Conservation (phyloP, 2,797 vertebrate genomes). For the Chromis chromis region DNA sequence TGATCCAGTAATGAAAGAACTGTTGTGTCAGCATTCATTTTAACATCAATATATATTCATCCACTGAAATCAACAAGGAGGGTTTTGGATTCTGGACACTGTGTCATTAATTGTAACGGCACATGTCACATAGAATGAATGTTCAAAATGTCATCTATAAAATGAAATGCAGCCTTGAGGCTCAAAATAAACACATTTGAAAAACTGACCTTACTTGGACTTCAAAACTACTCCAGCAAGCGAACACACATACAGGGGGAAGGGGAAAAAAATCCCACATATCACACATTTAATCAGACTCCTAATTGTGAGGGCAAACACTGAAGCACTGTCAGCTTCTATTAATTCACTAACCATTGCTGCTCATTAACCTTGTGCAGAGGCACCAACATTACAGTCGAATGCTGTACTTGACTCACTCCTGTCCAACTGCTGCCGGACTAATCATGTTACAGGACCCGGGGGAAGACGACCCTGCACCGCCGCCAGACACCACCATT, state of each 20-base stretch:
- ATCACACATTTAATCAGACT: constrained; percentile 38
- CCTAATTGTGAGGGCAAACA: constrained; percentile 48
- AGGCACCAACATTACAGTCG: constrained; percentile 46
- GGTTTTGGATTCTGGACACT: constrained; percentile 20
- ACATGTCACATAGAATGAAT: constrained; percentile 13
- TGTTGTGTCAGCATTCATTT: not conserved
- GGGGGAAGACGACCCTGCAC: constrained; percentile 40
- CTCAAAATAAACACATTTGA: constrained; percentile 15
- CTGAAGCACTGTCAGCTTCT: constrained; percentile 61
- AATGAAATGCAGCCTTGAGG: not conserved
- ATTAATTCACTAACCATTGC: constrained; percentile 62
- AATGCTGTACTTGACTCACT: constrained; percentile 63
- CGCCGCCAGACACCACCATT: constrained; percentile 49
- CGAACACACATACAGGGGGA: not conserved
- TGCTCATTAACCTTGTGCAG: constrained; percentile 70
- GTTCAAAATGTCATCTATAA: constrained; percentile 27
- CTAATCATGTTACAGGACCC: constrained; percentile 56
- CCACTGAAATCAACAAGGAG: not conserved
- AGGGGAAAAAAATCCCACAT: not conserved
- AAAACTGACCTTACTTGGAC: constrained; percentile 37
- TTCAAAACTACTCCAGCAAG: constrained; percentile 18
- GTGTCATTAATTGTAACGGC: constrained; percentile 21
- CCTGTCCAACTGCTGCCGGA: constrained; percentile 59
- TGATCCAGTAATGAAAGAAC: not conserved
- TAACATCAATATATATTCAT: not conserved